These are phyloP conservation scores for Octopus sinensis DNA, from an alignment of 1,140 invertebrate species.

Conservation along the genomic window DNA sequence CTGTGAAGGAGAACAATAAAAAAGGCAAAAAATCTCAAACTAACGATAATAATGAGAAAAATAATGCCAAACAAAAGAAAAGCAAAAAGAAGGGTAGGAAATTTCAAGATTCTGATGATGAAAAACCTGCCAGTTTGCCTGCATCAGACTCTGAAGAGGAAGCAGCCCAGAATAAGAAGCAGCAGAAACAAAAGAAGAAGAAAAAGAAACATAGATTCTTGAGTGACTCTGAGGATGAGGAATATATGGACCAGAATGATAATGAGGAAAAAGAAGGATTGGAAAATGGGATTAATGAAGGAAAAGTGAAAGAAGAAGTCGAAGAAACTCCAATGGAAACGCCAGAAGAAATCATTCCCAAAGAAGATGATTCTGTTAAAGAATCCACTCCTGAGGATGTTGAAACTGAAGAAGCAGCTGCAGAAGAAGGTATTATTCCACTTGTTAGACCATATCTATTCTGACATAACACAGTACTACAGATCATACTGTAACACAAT, in stretches of 20 bases:
- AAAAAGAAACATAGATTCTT: conserved; percentile 32
- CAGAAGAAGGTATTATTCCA: not conserved
- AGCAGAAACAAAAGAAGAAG: conserved; percentile 35
- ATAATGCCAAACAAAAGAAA: not conserved
- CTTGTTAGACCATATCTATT: not conserved
- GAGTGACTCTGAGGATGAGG: conserved; percentile 30
- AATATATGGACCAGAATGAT: conserved; percentile 30
- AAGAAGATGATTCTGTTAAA: not conserved
- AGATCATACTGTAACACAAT: too few relatives aligned
- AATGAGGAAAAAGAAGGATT: conserved; percentile 31
- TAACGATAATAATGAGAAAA: not conserved
- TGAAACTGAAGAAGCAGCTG: not conserved
- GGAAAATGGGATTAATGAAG: conserved; percentile 20
- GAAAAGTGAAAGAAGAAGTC: conserved; percentile 25
- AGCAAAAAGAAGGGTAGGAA: conserved; percentile 11
- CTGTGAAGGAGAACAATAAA: conserved; percentile 11
- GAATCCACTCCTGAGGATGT: not conserved
- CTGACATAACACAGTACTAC: not conserved
- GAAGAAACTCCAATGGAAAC: conserved; percentile 20
- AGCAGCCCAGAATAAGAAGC: conserved; percentile 20
- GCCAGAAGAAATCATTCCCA: not conserved
- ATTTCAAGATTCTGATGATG: conserved; percentile 9
- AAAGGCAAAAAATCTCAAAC: conserved; percentile 9
- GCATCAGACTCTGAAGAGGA: conserved; percentile 17
- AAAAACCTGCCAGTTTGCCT: not conserved